Evolutionary conservation across 1,140 invertebrate species (phyloP), one percentile per base, ranked within the genome.

Genomic region (Papilio polyxenes): DNA sequence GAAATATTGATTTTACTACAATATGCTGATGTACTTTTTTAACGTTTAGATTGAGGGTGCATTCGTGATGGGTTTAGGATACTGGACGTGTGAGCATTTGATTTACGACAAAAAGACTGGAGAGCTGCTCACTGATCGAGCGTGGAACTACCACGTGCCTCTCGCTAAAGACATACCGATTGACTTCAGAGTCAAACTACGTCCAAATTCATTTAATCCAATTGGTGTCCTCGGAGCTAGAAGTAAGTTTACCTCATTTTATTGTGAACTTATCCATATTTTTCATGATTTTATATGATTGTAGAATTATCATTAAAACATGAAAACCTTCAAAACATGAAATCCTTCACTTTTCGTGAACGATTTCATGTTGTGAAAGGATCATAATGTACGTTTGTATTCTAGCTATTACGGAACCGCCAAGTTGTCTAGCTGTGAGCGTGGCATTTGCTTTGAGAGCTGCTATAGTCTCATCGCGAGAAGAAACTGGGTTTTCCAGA

Each of bases 91-190:
- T 11, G 98, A 98, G 91, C 94, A 97, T 82, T 89, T 97, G 49
- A 94, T 96, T 3, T 96, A 95, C 84, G 95, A 97, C 88, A 90
- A 94, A 6, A 87, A 95, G 56, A 96, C 96, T 51, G 98, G 97
- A 48, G 91, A 95, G 83, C 90, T 97, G 7, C 93, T 97, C 0
- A 98, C 97, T 8, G 95, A 97, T 86, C 95, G 97, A 86, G 97
- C 97, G 59, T 98, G 97, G 97, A 97, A 96, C 85, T 98, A 98
- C 90, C 97, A 98, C 88, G 96, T 97, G 9, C 97, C 97, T 0
- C 95, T 96, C 75, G 96, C 96, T 0, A 97, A 97, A 91, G 98
- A 98, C 88, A 98, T 98, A 85, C 98, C 98, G 8, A 94, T 96
- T 37, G 97, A 98, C 94, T 97, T 98, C 86, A 95, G 97, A 80